Conservation (phyloP, 2,113 vertebrate species). For the Pavo muticus region DNA sequence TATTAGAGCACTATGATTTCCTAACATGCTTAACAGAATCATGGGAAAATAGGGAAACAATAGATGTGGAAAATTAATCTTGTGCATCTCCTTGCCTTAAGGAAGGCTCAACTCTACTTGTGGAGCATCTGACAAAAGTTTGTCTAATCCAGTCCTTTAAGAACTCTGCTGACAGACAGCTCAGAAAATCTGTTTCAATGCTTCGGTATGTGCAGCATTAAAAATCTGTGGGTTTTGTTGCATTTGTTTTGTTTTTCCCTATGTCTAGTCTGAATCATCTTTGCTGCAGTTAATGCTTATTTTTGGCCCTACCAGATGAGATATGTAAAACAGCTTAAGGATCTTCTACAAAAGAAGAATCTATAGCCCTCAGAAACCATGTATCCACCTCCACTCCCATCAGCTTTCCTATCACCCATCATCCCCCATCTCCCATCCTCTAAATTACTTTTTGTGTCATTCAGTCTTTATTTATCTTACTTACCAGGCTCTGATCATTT, state of each 20-base stretch:
- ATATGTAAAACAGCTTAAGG: background rate
- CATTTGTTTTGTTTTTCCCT: background rate
- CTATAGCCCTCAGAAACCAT: background rate
- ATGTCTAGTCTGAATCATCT: background rate
- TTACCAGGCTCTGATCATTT: background rate
- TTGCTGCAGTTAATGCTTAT: background rate
- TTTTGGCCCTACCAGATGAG: background rate
- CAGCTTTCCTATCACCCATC: background rate
- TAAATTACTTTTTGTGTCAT: background rate
- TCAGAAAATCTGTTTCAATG: background rate
- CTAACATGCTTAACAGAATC: background rate
- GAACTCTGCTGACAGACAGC: background rate
- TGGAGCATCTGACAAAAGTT: background rate
- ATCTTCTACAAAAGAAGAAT: too few relatives aligned
- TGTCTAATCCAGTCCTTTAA: background rate
- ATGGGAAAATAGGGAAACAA: background rate
- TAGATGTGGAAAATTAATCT: background rate
- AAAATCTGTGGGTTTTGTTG: background rate
- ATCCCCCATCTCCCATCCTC: background rate
- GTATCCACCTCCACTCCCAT: background rate
- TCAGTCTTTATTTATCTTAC: fast-evolving
- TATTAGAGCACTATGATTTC: background rate
- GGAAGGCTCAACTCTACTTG: background rate
- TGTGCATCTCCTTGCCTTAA: background rate
- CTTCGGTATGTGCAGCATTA: background rate